Evolutionary conservation across 2,888 invertebrate species (phyloP), one percentile per base, ranked within the genome.

Genomic region (Tribolium freemani): DNA sequence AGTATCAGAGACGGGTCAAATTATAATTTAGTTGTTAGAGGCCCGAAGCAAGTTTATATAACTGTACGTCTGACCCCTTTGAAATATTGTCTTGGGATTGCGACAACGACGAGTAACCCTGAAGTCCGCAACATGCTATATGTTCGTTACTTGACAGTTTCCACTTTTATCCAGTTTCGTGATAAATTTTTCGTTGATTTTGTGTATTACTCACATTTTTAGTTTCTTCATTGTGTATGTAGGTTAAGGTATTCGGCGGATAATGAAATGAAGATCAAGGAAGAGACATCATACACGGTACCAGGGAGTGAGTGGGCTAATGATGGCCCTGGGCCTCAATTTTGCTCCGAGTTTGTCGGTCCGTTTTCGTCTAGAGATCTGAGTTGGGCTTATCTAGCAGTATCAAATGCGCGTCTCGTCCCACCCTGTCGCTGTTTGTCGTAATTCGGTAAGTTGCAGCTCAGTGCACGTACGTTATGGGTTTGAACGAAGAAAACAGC

Each of bases 381-480:
- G 46, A 44, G 70, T 63, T 77, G 73, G 70, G 74, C 77, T 77
- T 77, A 77, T 77, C 77, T 76, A 71, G 64, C 73, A 75, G 63
- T 76, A 76, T 77, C 73, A 71, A 73, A 69, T 69, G 56, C 61
- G 53, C 69, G 61, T 69, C 69, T 69, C 69, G 63, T 69, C 69
- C 69, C 69, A 60, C 60, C 60, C 69, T 60, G 60, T 60, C 69
- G 69, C 60, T 58, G 58, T 58, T 60, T 58, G 58, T 51, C 60
- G 64, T 63, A 70, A 54, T 70, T 63, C 50, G 64, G 70, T 54
- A 63, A 70, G 63, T 70, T 63, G 70, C 64, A 70, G 70, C 70
- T 70, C 57, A 64, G 70, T 70, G 50, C 56, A 70, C 64, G 63
- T 64, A 63, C 57, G 54, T 69, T 69, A 69, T 63, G 61, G 57